Evolutionary conservation across 2,113 vertebrate species (phyloP).

Genomic region (Thamnaconus septentrionalis): DNA sequence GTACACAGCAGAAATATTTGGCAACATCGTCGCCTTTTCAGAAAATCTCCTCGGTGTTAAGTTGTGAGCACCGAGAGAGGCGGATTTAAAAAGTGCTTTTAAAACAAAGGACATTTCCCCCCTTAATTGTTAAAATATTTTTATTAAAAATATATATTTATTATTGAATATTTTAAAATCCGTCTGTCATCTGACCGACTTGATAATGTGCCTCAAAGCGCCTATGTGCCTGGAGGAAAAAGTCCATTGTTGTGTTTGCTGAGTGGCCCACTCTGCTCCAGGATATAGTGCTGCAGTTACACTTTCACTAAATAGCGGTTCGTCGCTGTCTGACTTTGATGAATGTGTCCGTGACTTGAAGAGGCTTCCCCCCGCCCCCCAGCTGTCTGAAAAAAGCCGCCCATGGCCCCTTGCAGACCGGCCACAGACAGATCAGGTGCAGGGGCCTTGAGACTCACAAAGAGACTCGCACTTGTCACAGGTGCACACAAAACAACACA

Average conservation of each 20-base stretch:
- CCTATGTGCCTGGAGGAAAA: slow-evolving; percentile 29
- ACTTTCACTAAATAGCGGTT: slow-evolving; percentile 72
- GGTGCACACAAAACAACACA: slow-evolving; percentile 46
- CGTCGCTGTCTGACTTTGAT: slow-evolving; percentile 79
- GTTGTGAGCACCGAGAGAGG: no score
- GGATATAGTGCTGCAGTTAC: slow-evolving; percentile 73
- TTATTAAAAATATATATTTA: no score
- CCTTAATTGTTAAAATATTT: no score
- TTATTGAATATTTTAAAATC: no score
- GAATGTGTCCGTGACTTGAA: slow-evolving; percentile 76
- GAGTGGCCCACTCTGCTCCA: slow-evolving; percentile 57
- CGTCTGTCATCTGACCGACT: no score
- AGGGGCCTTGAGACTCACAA: slow-evolving; percentile 27
- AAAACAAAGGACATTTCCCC: no score
- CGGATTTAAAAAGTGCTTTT: no score
- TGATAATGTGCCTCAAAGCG: background rate
- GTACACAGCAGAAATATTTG: background rate
- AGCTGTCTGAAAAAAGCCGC: slow-evolving; percentile 72
- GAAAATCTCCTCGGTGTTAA: no score
- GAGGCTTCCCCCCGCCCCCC: slow-evolving; percentile 70
- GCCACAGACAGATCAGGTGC: slow-evolving; percentile 58
- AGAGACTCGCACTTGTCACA: background rate
- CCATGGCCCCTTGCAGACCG: slow-evolving; percentile 47
- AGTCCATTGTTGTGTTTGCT: slow-evolving; percentile 62
- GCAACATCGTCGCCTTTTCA: background rate